Conservation (phyloP, 2,113 vertebrate species). For the Epinephelus moara region DNA sequence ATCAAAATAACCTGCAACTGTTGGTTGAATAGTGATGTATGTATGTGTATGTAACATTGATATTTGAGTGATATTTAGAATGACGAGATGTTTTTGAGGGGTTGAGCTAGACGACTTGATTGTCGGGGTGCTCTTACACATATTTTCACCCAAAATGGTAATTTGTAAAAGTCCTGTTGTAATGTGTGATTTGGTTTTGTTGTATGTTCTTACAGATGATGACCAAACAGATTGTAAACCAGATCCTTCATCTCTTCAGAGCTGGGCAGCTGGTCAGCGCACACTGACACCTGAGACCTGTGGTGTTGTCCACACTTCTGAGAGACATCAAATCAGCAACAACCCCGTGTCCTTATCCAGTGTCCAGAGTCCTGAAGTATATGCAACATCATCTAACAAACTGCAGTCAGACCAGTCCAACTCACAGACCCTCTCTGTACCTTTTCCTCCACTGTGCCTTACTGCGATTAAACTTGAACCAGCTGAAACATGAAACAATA, state of each 20-base stretch:
- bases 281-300: not conserved
- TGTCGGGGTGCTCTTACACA: not conserved
- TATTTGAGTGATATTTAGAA: not conserved
- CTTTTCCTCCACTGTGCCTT: slow-evolving; percentile 7
- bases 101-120: not conserved
- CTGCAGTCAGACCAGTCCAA: not conserved
- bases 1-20: not conserved
- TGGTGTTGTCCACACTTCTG: not conserved
- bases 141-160: not conserved
- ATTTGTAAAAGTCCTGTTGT: not conserved
- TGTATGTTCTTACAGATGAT: slow-evolving; percentile 10
- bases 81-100: not conserved
- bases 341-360: not conserved
- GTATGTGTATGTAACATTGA: not conserved
- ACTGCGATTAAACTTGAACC: not conserved
- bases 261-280: not conserved
- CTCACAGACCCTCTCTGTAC: not conserved
- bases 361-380: not conserved
- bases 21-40: not conserved
- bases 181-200: not conserved
- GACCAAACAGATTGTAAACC: slow-evolving; percentile 23
- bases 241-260: not conserved
- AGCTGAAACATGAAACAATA: not conserved
- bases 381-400: not conserved
- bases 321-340: slow-evolving; percentile 12